Evolutionary conservation across 2,113 vertebrate genomes (phyloP).

Genomic region (Corythoichthys intestinalis): DNA sequence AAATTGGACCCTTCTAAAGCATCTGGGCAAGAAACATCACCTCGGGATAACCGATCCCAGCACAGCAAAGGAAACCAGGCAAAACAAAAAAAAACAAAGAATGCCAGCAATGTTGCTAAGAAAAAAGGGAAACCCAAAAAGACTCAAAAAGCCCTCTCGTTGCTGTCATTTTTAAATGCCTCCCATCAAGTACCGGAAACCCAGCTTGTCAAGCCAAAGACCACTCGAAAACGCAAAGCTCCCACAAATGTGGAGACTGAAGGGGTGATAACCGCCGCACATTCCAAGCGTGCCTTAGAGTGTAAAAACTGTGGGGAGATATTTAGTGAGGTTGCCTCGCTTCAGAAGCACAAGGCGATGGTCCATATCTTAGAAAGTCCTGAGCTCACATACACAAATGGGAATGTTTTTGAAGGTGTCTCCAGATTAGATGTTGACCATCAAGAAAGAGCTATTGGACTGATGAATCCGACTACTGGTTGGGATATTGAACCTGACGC

Average conservation of each 20-base stretch:
- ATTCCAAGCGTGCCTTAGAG: conserved; percentile 61
- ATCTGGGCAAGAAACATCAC: conserved; percentile 36
- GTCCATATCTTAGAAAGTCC: conserved; percentile 63
- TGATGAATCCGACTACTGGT: conserved; percentile 57
- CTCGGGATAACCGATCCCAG: conserved; percentile 26
- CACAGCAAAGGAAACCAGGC: conserved; percentile 9
- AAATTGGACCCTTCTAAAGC: conserved; percentile 68
- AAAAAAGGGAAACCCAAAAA: conserved; percentile 58
- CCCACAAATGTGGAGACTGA: conserved; percentile 61
- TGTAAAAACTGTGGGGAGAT: conserved; percentile 71
- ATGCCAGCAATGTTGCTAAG: conserved; percentile 18
- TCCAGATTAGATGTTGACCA: conserved; percentile 47
- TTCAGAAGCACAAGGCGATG: conserved; percentile 69
- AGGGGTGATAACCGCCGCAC: conserved; percentile 60
- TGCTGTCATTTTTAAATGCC: conserved; percentile 43
- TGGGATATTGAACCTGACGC: conserved; percentile 72
- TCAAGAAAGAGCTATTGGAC: conserved; percentile 23
- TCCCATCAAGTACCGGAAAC: conserved; percentile 26
- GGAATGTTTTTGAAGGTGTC: conserved; percentile 61
- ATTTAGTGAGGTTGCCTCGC: conserved; percentile 66
- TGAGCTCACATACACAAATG: conserved; percentile 56
- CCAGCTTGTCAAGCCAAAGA: conserved; percentile 52
- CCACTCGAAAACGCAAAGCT: conserved; percentile 69
- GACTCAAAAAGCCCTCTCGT: conserved; percentile 45
- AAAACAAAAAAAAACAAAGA: conserved; percentile 13